Conservation (phyloP, 92 coral and sea anemone species). For the Pocillopora grandis region DNA sequence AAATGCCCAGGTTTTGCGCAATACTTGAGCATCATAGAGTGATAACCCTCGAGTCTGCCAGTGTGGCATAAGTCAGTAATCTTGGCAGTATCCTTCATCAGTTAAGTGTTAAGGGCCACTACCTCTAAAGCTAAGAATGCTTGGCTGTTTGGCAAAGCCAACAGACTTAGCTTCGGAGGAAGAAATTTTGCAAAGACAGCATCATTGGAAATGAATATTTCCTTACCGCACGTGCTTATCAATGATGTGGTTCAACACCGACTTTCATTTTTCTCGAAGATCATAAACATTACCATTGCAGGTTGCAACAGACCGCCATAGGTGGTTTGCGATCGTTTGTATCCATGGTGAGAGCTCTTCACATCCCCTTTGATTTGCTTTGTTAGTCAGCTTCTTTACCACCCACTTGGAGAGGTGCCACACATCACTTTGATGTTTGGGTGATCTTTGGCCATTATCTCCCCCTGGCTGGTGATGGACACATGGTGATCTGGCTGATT, state of each 20-base stretch:
- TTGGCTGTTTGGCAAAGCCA: conserved; percentile 59
- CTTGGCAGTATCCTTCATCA: conserved; percentile 56
- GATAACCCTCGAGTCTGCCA: conserved; percentile 58
- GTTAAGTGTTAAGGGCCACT: conserved; percentile 45
- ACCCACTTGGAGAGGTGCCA: conserved; percentile 67
- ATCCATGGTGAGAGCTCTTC: conserved; percentile 47
- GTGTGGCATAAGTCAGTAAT: conserved; percentile 66
- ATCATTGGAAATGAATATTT: conserved; percentile 38
- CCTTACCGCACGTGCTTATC: conserved; percentile 46
- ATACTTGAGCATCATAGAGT: conserved; percentile 66
- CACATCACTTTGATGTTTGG: conserved; percentile 51
- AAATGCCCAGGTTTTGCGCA: conserved; percentile 54
- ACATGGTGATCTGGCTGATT: conserved; percentile 49
- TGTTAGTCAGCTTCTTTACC: conserved; percentile 50
- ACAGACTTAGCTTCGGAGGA: conserved; percentile 28
- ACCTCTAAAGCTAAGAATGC: conserved; percentile 57
- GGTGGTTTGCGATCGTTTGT: conserved; percentile 50
- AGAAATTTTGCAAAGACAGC: conserved; percentile 45
- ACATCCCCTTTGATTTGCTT: conserved; percentile 36
- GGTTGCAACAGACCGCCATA: conserved; percentile 64
- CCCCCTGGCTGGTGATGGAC: conserved; percentile 22
- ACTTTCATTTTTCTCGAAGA: conserved; percentile 53
- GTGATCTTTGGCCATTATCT: conserved; percentile 43
- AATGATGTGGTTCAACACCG: conserved; percentile 35
- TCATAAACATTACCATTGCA: conserved; percentile 49